A percentile compares a stretch with the other conserved stretches of the same genome.
These are phyloP conservation scores for Leptatherina wallacei DNA, from an alignment of 2,797 vertebrate species.

Conservation along the genomic window DNA sequence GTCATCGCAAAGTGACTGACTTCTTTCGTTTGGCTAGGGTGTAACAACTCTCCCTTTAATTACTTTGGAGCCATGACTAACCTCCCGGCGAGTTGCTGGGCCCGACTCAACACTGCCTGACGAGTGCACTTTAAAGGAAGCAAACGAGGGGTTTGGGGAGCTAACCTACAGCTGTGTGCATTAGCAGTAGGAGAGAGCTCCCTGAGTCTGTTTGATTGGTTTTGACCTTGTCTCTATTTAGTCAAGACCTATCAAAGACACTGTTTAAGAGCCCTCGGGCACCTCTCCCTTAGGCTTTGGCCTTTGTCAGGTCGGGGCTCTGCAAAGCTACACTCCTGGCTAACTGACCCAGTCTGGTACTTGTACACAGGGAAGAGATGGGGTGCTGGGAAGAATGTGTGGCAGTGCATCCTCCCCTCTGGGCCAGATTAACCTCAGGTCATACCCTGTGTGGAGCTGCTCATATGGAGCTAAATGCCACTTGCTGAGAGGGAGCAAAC, in stretches of 20 bases:
- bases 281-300: constrained; percentile 69
- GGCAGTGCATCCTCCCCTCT: constrained; percentile 74
- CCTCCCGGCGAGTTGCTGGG: constrained; percentile 75
- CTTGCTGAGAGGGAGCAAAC: constrained; percentile 61
- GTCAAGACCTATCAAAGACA: constrained; percentile 77
- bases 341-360: constrained; percentile 70
- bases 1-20: constrained; percentile 83
- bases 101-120: constrained; percentile 75
- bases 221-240: constrained; percentile 81
- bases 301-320: constrained; percentile 72
- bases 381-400: constrained; percentile 54
- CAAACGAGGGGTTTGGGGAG: constrained; percentile 76
- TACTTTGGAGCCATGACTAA: constrained; percentile 84
- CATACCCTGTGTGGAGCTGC: constrained; percentile 73
- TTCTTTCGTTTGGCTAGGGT: constrained; percentile 83
- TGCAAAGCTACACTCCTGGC: constrained; percentile 54
- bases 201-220: constrained; percentile 77
- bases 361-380: constrained; percentile 49
- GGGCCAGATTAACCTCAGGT: constrained; percentile 83
- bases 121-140: constrained; percentile 77
- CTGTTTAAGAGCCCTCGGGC: constrained; percentile 70
- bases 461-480: constrained; percentile 77
- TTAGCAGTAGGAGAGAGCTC: constrained; percentile 70
- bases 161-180: constrained; percentile 64
- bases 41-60: constrained; percentile 85